Base-by-base conservation (phyloP, 2,888 invertebrate genomes). In the Protodeltote pygarga region DNA sequence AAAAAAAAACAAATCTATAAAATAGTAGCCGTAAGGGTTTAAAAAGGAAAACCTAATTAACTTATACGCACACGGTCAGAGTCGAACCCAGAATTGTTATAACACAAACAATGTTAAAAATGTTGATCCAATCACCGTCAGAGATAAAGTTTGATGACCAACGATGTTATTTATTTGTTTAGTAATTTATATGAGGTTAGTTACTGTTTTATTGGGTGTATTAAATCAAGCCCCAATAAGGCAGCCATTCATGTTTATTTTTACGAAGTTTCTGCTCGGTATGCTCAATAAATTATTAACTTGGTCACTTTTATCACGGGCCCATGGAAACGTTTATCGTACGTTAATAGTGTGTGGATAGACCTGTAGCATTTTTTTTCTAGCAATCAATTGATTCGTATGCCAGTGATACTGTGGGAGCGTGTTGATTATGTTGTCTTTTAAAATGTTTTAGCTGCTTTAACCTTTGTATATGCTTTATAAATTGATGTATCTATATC, bases 161-260 rank as follows among this genome's bases (percentile, higher is more conserved):
- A 68, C 67, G 78, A 81, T 81, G 89, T 92, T 91, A 90, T 92
- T 91, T 92, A 92, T 92, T 90, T 90, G 90, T 89, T 91, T 84
- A 89, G 86, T 90, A 92, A 91, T 92, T 90, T 92, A 92, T 92
- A 89, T 91, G 89, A 88, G 89, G 90, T 91, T 91, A 89, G 91
- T 91, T 89, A 91, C 90, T 87, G 91, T 91, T 92, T 92, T 92
- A 92, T 92, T 90, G 83, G 77, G 73, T 74, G 85, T 85, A 90
- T 91, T 92, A 92, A 92, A 92, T 92, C 92, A 92, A 87, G 89
- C 81, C 86, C 86, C 91, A 92, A 91, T 91, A 90, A 92, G 91
- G 91, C 92, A 89, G 87, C 87, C 89, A 91, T 92, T 92, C 87
- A 89, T 91, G 92, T 92, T 90, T 90, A 91, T 91, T 91, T 92